Base-by-base conservation (phyloP, 2,113 vertebrate species). In the Gnathonemus echidnorhynchus region DNA sequence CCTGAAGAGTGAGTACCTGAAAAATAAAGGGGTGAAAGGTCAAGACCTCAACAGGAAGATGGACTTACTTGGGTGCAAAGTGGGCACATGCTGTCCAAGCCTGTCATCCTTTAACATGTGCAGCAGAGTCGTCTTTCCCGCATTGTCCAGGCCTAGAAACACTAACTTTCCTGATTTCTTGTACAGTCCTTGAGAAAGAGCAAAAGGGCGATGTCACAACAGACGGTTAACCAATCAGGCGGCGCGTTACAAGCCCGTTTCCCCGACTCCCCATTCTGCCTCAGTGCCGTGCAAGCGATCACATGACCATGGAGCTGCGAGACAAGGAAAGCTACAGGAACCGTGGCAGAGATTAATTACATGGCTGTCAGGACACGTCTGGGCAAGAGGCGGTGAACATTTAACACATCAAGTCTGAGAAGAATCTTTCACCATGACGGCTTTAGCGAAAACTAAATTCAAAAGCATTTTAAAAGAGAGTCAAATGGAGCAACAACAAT, bases 21-120 rank as follows among this genome's bases (percentile, higher is more conserved):
- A n/a, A 70, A 27, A 27, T 31, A 66, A 27, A 13, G 62, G n/a
- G 27, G 10, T 31, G 3, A 31, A 70, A 31, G 27, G 10, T 70
- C 9, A 70, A 70, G 62, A 70, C 10, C 62, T 31, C 9, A 70
- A 70, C 9, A 3, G 62, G 74, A 53, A 53, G 49, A 31, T 19
- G 15, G 31, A 97, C 98, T 98, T 94, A 99, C 98, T 99, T 92
- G 98, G 98, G 95, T 99, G 98, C 94, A 99, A 95, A 3, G 98
- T 99, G 89, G 98, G 98, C 91, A 99, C 98, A 1, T 98, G 98
- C 53, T 99, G 98, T 93, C 98, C 98, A 95, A 99, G 93, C 95
- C 98, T 96, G 96, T 99, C 98, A 93, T 99, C 98, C 97, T 99
- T 99, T 91, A 99, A 97, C 98, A 99, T 99, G 95, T 99, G 98